Evolutionary conservation across 2,113 vertebrate species (phyloP), one percentile per base, ranked within the genome.

Genomic region (Rhineura floridana): DNA sequence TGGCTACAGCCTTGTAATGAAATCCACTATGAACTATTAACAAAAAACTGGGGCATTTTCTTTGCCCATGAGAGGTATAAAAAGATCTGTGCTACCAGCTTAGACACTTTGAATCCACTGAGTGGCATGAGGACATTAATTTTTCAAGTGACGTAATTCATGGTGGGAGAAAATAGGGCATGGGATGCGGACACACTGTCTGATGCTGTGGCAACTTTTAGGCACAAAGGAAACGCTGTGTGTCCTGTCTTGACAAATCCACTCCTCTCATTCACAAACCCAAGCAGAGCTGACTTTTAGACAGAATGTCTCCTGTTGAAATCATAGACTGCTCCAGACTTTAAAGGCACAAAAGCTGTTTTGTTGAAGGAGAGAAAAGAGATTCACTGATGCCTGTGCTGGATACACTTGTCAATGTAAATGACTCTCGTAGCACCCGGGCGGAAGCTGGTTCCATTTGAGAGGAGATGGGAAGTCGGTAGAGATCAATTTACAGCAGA

Each of bases 71-170:
- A 0, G 9, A 81, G 33, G n/a, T 13, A 39, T 36, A 59, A 19
- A 82, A 81, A 87, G 79, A 73, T 85, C 69, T 30, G 23, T 0
- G 0, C 55, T 80, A 10, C 44, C 87, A 70, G 0, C 0, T 73
- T 10, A 50, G 52, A 2, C 73, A 42, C 6, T 10, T 72, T 42
- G 69, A 0, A 0, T 80, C 72, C 84, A 1, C 65, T 62, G 59
- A 86, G 44, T 0, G 0, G 84, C 84, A 65, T 42, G 21, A 88
- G 81, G 33, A 2, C 2, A 86, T 88, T 91, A 33, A 86, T 92
- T 93, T 93, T 90, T 79, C 86, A 86, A 91, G 83, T 83, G 75
- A 89, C 82, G 63, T 42, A 44, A 46, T 76, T 44, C 87, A 52
- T 78, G 77, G 83, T 1, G 30, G 30, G 17, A 86, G 42, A 30